Conservation (phyloP, 2,888 invertebrate genomes). For the Hydroisotoma schaefferi region DNA sequence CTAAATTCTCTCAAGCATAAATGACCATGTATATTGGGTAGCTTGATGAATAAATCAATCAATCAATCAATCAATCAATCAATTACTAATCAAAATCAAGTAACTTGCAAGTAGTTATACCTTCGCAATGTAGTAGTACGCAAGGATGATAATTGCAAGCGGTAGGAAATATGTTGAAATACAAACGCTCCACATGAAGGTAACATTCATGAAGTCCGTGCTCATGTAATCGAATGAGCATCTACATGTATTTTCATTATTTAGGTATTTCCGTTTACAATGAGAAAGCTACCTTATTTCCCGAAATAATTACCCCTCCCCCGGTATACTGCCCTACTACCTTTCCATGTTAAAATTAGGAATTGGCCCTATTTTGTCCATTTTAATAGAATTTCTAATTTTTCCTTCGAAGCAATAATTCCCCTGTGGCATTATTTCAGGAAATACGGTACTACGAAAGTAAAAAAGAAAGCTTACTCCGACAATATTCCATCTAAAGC, state of each 20-base stretch:
- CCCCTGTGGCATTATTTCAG: neutral
- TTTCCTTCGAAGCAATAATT: neutral
- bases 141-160: conserved; percentile 74
- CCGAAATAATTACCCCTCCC: neutral
- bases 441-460: no score
- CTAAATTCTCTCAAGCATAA: neutral
- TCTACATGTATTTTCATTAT: conserved; percentile 8
- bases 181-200: conserved; percentile 74
- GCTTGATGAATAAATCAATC: neutral
- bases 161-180: conserved; percentile 73
- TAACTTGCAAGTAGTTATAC: conserved; percentile 16
- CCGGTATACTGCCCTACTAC: no score
- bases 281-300: neutral
- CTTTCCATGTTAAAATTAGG: no score
- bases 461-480: no score
- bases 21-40: neutral
- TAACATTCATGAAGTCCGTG: conserved; percentile 70
- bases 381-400: neutral
- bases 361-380: neutral
- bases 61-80: neutral
- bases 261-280: neutral
- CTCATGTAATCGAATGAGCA: conserved; percentile 84
- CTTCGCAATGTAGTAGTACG: conserved; percentile 82
- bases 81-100: neutral
- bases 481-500: conserved; percentile 39